Evolutionary conservation across 2,113 vertebrate species (phyloP).

Genomic region (Hyla sarda): DNA sequence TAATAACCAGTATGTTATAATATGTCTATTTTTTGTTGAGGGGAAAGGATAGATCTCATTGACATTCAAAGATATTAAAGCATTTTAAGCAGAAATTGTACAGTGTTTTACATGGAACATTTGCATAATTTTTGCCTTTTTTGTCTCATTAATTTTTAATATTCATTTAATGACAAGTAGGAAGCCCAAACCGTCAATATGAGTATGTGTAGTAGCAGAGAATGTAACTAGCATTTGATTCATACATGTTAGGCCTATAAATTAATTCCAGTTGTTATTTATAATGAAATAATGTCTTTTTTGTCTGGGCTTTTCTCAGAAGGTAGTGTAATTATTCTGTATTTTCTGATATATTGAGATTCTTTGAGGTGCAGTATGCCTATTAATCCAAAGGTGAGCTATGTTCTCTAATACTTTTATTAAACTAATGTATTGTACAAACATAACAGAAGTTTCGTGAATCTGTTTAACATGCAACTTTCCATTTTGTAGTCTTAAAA

Average conservation of each 20-base stretch:
- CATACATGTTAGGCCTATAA: not conserved
- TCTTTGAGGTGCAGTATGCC: not conserved
- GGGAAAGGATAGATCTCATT: too few relatives aligned
- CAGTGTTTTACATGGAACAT: too few relatives aligned
- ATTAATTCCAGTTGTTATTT: not conserved
- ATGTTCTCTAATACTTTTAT: not conserved
- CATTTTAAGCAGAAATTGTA: too few relatives aligned
- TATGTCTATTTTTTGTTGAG: too few relatives aligned
- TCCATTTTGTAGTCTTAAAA: not conserved
- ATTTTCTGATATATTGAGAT: not conserved
- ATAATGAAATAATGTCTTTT: not conserved
- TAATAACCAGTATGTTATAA: too few relatives aligned
- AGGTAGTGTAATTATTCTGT: not conserved
- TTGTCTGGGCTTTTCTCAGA: not conserved
- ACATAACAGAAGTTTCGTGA: not conserved
- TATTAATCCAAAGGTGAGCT: not conserved
- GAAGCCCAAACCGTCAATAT: too few relatives aligned
- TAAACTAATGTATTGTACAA: not conserved
- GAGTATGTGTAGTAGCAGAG: too few relatives aligned
- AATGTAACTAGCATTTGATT: not conserved
- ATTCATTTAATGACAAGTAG: too few relatives aligned
- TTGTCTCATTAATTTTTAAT: too few relatives aligned
- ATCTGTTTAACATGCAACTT: conserved; percentile 38
- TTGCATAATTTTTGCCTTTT: too few relatives aligned
- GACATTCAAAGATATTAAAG: too few relatives aligned